A percentile compares a stretch with the other conserved stretches of the same genome.
phyloP scores from a whole-genome alignment of 2,797 vertebrate genomes.

The Propithecus perrieri region DNA sequence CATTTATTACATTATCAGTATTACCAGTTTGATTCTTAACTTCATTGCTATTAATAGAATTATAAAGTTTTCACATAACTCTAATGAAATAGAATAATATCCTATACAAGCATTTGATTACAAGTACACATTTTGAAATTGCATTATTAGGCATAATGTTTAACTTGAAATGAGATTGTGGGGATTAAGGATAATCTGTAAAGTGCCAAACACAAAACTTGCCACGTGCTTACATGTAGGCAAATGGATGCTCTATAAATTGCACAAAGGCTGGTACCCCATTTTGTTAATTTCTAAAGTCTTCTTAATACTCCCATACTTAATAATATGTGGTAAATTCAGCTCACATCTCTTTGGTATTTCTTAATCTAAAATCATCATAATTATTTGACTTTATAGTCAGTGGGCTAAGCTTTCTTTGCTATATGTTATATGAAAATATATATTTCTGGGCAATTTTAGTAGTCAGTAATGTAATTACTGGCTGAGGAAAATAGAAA shows the following conservation, averaged over 20 bases:
- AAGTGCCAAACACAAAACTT: background rate
- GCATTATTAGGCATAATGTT: background rate
- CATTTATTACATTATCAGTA: background rate
- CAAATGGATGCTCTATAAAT: background rate
- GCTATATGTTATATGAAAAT: background rate
- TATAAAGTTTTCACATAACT: background rate
- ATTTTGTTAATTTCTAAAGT: background rate
- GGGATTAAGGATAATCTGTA: background rate
- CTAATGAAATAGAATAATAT: background rate
- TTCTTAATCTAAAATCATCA: background rate
- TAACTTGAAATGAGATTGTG: background rate
- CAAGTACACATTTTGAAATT: constrained; percentile 6
- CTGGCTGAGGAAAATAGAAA: background rate
- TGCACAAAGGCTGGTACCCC: background rate
- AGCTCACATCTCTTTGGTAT: background rate
- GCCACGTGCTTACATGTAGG: background rate
- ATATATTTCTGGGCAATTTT: background rate
- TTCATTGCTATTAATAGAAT: background rate
- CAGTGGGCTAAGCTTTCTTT: background rate
- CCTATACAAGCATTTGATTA: background rate
- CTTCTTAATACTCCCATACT: background rate
- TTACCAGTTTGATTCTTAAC: background rate
- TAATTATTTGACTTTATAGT: background rate
- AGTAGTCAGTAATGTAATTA: background rate
- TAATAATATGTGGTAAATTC: background rate